phyloP scores from a whole-genome alignment of 2,888 invertebrate species.

The Chrysina gloriosa region DNA sequence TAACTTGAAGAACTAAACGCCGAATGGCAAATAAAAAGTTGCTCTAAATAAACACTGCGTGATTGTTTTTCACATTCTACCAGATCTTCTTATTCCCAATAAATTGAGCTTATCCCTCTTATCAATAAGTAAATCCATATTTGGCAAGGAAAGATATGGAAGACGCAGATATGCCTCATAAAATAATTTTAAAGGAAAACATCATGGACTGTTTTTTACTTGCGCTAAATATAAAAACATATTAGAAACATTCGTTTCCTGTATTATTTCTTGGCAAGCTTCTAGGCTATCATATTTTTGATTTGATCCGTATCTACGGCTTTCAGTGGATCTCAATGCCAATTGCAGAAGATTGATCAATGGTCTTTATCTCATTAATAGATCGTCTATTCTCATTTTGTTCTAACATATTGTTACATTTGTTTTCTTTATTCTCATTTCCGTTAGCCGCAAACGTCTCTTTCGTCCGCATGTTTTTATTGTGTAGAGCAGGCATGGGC shows the following conservation, averaged over 20 bases:
- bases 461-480: conserved; percentile 14
- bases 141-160: conserved; percentile 95
- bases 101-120: conserved; percentile 82
- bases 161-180: conserved; percentile 93
- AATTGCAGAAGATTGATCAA: conserved; percentile 52
- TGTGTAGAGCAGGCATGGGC: neutral
- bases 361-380: conserved; percentile 25
- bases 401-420: conserved; percentile 47
- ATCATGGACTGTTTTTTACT: conserved; percentile 79
- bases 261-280: conserved; percentile 75
- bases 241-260: conserved; percentile 69
- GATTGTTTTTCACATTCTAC: too few relatives aligned
- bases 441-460: conserved; percentile 27
- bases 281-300: conserved; percentile 58
- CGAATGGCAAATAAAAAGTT: too few relatives aligned
- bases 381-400: conserved; percentile 44
- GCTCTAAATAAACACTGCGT: too few relatives aligned
- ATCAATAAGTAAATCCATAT: conserved; percentile 91
- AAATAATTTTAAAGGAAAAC: conserved; percentile 89
- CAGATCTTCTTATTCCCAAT: too few relatives aligned
- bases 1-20: too few relatives aligned
- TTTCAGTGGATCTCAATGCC: conserved; percentile 63
- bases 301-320: conserved; percentile 56
- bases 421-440: conserved; percentile 46
- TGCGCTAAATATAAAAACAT: conserved; percentile 74